phyloP scores from a whole-genome alignment of 1,140 invertebrate species.

The Trypoxylus dichotomus region DNA sequence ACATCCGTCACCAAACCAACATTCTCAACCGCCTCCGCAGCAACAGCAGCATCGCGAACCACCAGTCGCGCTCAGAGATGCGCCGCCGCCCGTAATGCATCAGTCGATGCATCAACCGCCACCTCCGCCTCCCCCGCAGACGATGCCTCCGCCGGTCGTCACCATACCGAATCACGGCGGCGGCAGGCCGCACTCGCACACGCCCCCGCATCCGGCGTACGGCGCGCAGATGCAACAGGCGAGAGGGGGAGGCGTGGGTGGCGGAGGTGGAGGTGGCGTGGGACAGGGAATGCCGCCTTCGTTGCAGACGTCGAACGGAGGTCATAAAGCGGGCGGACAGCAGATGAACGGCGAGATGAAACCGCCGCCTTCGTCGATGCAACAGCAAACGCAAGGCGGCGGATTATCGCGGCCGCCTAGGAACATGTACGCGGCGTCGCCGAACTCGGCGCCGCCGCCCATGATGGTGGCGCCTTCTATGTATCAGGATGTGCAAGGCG shows the following conservation, averaged over 20 bases:
- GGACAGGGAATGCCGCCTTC: not conserved
- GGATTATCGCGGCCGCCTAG: constrained; percentile 33
- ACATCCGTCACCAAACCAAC: not conserved
- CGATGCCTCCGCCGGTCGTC: not conserved
- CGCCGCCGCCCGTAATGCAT: not conserved
- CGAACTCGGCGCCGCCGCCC: constrained; percentile 39
- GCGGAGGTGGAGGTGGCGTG: not conserved
- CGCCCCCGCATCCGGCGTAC: constrained; percentile 44
- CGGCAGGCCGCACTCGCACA: constrained; percentile 42
- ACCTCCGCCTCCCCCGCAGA: constrained; percentile 38
- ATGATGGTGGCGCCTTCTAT: constrained; percentile 24
- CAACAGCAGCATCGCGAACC: constrained; percentile 2
- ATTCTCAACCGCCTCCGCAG: constrained; percentile 24
- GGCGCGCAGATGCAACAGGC: constrained; percentile 37
- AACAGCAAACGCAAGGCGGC: not conserved
- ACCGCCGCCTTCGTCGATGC: constrained; percentile 38
- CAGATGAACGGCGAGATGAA: constrained; percentile 47
- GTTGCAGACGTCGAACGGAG: constrained; percentile 3
- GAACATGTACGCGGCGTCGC: constrained; percentile 35
- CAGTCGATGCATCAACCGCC: constrained; percentile 35
- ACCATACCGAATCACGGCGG: not conserved
- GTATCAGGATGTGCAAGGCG: constrained; percentile 32
- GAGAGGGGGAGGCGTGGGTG: constrained; percentile 37
- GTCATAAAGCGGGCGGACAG: constrained; percentile 30
- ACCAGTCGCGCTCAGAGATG: not conserved